Percentiles rank a stretch among this genome's conserved stretches.
phyloP scores from a whole-genome alignment of 2,113 vertebrate species.

The Gobio gobio region DNA sequence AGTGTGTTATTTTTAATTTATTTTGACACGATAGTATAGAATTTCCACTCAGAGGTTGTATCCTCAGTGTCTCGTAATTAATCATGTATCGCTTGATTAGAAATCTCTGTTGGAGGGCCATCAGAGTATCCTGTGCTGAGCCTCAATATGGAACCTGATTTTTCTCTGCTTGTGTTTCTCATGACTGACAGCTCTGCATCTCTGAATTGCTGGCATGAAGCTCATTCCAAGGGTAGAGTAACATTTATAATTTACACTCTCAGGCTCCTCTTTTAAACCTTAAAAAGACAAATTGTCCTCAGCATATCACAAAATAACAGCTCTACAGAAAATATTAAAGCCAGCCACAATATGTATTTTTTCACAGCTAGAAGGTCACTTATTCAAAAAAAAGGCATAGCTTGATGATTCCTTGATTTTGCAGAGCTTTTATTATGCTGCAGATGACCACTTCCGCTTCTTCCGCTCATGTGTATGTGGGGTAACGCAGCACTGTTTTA shows the following conservation, averaged over 20 bases:
- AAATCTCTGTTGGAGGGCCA: not conserved
- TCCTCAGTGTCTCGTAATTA: not conserved
- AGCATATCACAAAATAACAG: not conserved
- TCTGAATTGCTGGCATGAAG: slow-evolving; percentile 5
- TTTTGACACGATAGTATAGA: not conserved
- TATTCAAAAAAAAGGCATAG: no score
- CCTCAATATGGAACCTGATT: not conserved
- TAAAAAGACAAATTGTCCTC: not conserved
- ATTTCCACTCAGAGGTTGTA: not conserved
- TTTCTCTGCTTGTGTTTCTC: not conserved
- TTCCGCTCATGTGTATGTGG: no score
- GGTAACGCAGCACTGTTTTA: no score
- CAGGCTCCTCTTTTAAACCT: not conserved
- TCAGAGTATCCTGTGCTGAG: not conserved
- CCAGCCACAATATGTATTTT: no score
- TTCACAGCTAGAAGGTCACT: no score
- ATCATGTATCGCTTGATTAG: slow-evolving; percentile 20
- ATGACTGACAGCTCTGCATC: slow-evolving; percentile 6
- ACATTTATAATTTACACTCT: slow-evolving; percentile 17
- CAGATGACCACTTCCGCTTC: no score
- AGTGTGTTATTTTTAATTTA: not conserved
- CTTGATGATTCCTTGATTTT: no score
- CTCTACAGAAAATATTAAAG: no score
- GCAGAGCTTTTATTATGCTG: no score
- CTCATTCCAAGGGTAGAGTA: not conserved